phyloP scores from a whole-genome alignment of 2,797 vertebrate genomes.

The Takifugu rubripes region DNA sequence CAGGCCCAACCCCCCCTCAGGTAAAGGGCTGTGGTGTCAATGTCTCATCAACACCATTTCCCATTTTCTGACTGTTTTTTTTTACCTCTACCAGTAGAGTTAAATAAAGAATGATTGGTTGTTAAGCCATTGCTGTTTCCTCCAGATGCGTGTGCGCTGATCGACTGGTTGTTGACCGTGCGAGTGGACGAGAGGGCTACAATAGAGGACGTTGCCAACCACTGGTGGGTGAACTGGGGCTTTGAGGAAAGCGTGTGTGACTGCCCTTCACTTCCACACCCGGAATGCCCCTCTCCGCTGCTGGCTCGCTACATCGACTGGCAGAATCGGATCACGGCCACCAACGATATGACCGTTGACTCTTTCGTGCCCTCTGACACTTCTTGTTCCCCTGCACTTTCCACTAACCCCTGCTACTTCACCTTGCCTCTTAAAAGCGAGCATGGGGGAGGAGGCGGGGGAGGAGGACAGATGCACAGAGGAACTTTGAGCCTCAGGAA shows the following conservation, averaged over 20 bases:
- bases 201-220: slow-evolving; percentile 84
- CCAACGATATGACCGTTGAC: slow-evolving; percentile 32
- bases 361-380: slow-evolving; percentile 39
- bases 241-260: slow-evolving; percentile 81
- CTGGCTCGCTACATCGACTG: slow-evolving; percentile 84
- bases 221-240: slow-evolving; percentile 89
- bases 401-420: slow-evolving; percentile 54
- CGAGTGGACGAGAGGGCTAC: slow-evolving; percentile 77
- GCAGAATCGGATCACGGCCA: slow-evolving; percentile 70
- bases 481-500: slow-evolving; percentile 71
- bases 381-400: slow-evolving; percentile 22
- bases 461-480: slow-evolving; percentile 26
- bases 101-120: too few relatives aligned
- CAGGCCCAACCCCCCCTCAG: slow-evolving; percentile 78
- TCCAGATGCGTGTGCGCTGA: slow-evolving; percentile 81
- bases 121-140: slow-evolving; percentile 4
- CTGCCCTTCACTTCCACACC: slow-evolving; percentile 69
- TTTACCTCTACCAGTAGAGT: too few relatives aligned
- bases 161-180: slow-evolving; percentile 82
- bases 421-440: slow-evolving; percentile 56
- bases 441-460: slow-evolving; percentile 24
- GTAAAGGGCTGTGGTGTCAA: slow-evolving; percentile 41
- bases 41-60: not conserved
- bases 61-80: not conserved
- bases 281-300: slow-evolving; percentile 79